Base-by-base conservation (phyloP, 2,797 vertebrate species). In the Euphonia xanthogaster region DNA sequence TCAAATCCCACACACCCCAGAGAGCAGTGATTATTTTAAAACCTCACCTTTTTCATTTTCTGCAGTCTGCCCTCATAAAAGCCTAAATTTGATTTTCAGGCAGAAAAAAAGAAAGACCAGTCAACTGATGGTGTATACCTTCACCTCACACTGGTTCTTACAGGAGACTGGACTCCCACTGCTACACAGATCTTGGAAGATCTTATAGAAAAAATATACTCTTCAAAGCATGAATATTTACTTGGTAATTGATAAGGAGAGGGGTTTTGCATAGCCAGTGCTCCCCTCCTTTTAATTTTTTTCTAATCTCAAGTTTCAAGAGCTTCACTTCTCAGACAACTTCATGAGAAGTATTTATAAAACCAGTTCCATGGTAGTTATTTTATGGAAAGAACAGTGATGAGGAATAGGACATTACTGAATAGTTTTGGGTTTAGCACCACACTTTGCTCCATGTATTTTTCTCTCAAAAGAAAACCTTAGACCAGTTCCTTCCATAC, bases 1-100 rank as follows among this genome's bases (percentile, higher is more conserved):
- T 17, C 47, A 21, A 81, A 91, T 48, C 40, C 20, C 63, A 87
- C 1, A 1, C 27, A 25, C 24, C 39, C 35, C n/a, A 45, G 37
- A 89, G 9, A 74, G n/a, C 5, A 74, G 28, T 33, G 9, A 39
- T 87, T 73, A 87, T 70, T 91, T 77, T n/a, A 85, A 79, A 24
- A 79, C 28, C 15, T 62, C 28, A 30, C 7, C 16, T 63, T 92
- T 67, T 65, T 55, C 2, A 57, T 35, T 76, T 92, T 76, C 48
- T 93, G n/a, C 30, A 63, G n/a, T 58, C 67, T 78, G 12, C 73
- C 42, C 55, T 55, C 66, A 28, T 55, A 76, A 48, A 62, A 60
- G 23, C 18, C 27, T 35, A 66, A 28, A 76, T 51, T 30, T 82
- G 33, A 68, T 68, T 87, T 72, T 42, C 40, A 89, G 30, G 27